Evolutionary conservation across 2,888 invertebrate genomes (phyloP), one percentile per base, ranked within the genome.

Genomic region (Hecatera dysodea): DNA sequence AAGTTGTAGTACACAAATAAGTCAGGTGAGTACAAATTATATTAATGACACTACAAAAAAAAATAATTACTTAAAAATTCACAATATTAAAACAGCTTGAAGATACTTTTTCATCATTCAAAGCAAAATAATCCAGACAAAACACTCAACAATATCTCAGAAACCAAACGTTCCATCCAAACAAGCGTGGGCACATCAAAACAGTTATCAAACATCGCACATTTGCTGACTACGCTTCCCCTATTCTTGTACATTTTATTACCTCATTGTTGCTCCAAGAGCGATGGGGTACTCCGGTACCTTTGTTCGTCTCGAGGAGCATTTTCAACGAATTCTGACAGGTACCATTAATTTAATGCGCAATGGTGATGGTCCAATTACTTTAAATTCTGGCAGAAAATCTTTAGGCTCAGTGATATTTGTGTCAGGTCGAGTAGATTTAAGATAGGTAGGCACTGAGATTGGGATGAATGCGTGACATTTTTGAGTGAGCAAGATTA

Each of bases 231-330:
- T 81, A 82, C 64, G 65, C 74, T 77, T 71, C 75, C 72, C 75
- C 68, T 76, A 73, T 86, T 87, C 89, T 89, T 90, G 90, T 90
- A 91, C 89, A 91, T 92, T 92, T 93, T 92, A 93, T 92, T 91
- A 89, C 90, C 60, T 89, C 86, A 90, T 93, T 93, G 92, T 92
- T 89, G 87, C 83, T 81, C 74, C 82, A 83, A 88, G 90, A 93
- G 86, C 91, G 91, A 93, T 93, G 89, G 88, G 88, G 83, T 80
- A 67, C 77, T 81, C 75, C 42, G 9, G 82, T 78, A 70, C 75
- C 87, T 90, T 89, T 90, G 84, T 82, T 85, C 84, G 78, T 88
- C 87, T 87, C 81, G 79, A 88, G 87, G 80, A 88, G 86, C 82
- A 78, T 86, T 87, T 88, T 86, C 88, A 88, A 88, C 87, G 82